Evolutionary conservation across 2,113 vertebrate genomes (phyloP), one percentile per base, ranked within the genome.

Genomic region (Mesitornis unicolor): DNA sequence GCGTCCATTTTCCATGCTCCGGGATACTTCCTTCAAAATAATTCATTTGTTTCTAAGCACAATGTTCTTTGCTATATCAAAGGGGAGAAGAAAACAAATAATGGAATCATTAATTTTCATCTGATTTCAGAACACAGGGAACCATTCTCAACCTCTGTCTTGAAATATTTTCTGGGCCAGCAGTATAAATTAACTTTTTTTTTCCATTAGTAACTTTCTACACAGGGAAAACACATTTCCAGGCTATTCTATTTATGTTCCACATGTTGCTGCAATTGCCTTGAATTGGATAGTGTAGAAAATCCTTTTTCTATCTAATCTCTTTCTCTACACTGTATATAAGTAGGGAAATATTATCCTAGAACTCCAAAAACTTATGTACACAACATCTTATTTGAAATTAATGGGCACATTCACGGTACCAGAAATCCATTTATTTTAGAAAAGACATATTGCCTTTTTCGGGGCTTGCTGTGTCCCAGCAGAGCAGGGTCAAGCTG

Each of bases 1-100:
- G 56, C 1, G 5, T 79, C 77, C 79, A 40, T 94, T 88, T 94
- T 95, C 67, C 60, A 18, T 76, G 42, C 69, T 94, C 56, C 63
- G 53, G 47, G 42, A 89, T 45, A 40, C 71, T 29, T 40, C 16
- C 60, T 87, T 67, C 84, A 56, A 60, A 94, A 89, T 96, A 95
- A 94, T 94, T 95, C 87, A 95, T 97, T 98, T 98, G 97, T 98
- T 98, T 98, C 98, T 96, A 97, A 95, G 45, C 71, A 75, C 97
- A 98, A 96, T 98, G 98, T 98, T 97, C 97, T 54, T 89, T 92
- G 79, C 67, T 1, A 2, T 89, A 90, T 86, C 86, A 98, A 98
- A 98, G 97, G 74, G 59, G 57, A 91, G 91, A 97, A 73, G 73
- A 94, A 95, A 92, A 78, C 77, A 96, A 96, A 95, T 87, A 89